phyloP scores from a whole-genome alignment of 1,140 invertebrate species.

The Eriocheir sinensis region DNA sequence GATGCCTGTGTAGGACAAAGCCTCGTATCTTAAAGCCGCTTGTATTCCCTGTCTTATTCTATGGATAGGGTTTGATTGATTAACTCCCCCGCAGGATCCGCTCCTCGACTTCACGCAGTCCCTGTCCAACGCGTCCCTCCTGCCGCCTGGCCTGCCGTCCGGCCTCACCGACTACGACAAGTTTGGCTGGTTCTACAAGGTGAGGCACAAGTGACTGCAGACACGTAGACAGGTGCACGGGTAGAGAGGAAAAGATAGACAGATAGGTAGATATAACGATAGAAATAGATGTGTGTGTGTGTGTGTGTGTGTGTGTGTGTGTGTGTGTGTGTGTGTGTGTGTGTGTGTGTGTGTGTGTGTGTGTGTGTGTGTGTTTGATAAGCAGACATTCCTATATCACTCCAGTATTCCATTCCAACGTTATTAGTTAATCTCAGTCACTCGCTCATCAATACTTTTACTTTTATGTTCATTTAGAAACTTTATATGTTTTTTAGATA shows the following conservation, averaged over 20 bases:
- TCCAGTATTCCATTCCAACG: no score
- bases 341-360: not conserved
- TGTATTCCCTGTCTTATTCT: no score
- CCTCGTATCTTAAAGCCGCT: no score
- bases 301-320: no score
- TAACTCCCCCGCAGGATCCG: conserved; percentile 31
- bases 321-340: not conserved
- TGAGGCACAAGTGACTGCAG: not conserved
- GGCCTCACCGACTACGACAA: conserved; percentile 62
- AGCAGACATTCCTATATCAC: no score
- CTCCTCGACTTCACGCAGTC: conserved; percentile 44
- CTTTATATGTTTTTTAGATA: no score
- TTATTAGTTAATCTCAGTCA: no score
- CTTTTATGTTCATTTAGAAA: no score
- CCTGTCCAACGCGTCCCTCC: not conserved
- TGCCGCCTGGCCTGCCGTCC: not conserved
- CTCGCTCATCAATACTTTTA: no score
- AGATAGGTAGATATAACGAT: not conserved
- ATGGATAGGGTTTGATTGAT: no score
- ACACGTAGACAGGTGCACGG: not conserved
- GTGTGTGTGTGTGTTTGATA: no score
- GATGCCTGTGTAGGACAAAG: no score
- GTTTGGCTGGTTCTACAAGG: conserved; percentile 70
- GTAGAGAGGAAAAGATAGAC: not conserved
- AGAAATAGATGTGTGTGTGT: not conserved